These are phyloP conservation scores for Mayetiola destructor DNA, from an alignment of 2,888 invertebrate species.

Conservation along the genomic window DNA sequence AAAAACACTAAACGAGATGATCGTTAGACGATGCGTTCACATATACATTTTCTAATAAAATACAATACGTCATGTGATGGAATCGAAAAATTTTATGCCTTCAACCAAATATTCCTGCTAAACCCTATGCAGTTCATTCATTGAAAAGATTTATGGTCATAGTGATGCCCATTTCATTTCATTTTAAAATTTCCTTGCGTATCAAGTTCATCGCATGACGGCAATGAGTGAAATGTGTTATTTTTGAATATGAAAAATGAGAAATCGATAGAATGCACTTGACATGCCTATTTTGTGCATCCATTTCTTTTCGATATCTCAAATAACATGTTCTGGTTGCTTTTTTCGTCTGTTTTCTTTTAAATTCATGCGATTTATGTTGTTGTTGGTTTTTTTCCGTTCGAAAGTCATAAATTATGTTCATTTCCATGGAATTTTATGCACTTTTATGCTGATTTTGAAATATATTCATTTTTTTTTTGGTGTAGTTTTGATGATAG, in stretches of 20 bases:
- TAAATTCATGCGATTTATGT: too few relatives aligned
- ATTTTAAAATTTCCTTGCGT: background rate
- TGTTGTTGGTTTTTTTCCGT: background rate
- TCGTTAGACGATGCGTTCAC: background rate
- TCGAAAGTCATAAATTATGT: background rate
- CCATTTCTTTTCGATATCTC: too few relatives aligned
- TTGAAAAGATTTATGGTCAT: slow-evolving; percentile 1
- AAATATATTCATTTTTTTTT: too few relatives aligned
- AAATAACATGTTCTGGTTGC: too few relatives aligned
- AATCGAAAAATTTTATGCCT: background rate
- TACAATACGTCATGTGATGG: too few relatives aligned
- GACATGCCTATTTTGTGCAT: too few relatives aligned
- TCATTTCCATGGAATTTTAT: background rate
- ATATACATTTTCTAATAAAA: background rate
- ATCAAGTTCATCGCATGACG: background rate
- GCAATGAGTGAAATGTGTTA: background rate
- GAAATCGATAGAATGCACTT: background rate
- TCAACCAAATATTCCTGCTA: background rate
- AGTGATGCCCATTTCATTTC: slow-evolving; percentile 9
- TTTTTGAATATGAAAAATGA: too few relatives aligned
- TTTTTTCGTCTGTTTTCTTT: too few relatives aligned
- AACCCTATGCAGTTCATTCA: background rate
- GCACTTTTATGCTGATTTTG: slow-evolving; percentile 9
- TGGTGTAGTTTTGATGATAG: background rate
- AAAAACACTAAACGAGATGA: background rate